These are phyloP conservation scores for Globicephala melas DNA, from an alignment of 2,113 vertebrate genomes.

Conservation along the genomic window DNA sequence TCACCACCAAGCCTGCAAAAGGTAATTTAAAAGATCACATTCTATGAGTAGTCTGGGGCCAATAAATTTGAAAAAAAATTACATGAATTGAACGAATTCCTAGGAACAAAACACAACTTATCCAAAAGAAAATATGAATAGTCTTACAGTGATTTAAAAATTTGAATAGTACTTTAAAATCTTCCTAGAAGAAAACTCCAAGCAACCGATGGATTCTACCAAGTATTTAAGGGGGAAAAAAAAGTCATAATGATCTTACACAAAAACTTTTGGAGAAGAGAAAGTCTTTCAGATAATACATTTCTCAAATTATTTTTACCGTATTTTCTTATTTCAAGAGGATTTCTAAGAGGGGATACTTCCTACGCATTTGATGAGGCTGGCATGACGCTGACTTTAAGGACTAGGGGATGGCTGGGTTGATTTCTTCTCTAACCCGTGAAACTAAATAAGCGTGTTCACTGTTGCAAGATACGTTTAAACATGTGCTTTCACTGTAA, in stretches of 20 bases:
- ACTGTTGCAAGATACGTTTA: neutral
- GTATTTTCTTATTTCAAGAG: slow-evolving; percentile 20
- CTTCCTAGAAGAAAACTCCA: neutral
- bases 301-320: neutral
- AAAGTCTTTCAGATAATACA: slow-evolving; percentile 10
- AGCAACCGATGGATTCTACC: neutral
- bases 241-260: neutral
- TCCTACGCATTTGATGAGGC: neutral
- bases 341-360: neutral
- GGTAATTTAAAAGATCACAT: neutral
- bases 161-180: slow-evolving; percentile 16
- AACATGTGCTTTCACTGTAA: neutral
- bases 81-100: neutral
- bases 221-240: neutral
- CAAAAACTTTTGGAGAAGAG: neutral
- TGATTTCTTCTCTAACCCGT: neutral
- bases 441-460: neutral
- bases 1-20: neutral
- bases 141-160: slow-evolving; percentile 10
- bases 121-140: slow-evolving; percentile 11
- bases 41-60: neutral
- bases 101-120: neutral
- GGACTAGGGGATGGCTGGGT: neutral
- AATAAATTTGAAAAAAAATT: slow-evolving; percentile 2
- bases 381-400: neutral